Evolutionary conservation across 2,888 invertebrate species (phyloP), one percentile per base, ranked within the genome.

Genomic region (Sisyra terminalis): DNA sequence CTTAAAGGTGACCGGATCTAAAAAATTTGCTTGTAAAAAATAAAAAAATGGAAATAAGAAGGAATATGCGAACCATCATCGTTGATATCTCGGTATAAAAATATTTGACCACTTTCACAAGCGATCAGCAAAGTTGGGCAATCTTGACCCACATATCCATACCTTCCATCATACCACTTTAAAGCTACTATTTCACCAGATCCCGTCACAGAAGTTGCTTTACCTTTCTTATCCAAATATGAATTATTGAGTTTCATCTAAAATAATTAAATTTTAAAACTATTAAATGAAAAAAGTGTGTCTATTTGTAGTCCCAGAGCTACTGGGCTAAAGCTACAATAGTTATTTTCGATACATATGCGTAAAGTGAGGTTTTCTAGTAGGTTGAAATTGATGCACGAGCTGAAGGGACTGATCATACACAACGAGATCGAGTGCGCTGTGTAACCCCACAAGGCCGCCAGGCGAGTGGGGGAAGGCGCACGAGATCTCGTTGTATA

Each of bases 1-100:
- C 53, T 93, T 85, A 16, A 96, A 66, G 36, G 87, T 65, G 6
- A 88, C 67, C 7, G 93, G 88, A 57, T 73, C 88, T 88, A 59
- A 32, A 66, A 65, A 39, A 7, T 24, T 24, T 7, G 24, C 24
- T 24, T 24, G 3, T 24, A 24, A 5, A 15, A 39, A 14, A 31
- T 3, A 29, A n/a, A n/a, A 38, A 42, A 41, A 16, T 6, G 18
- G 39, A 32, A n/a, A 42, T 16, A 4, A 4, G 5, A 32, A 32
- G 32, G 13, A 11, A 4, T 32, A 37, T 45, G 50, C 53, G 55
- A 60, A 80, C 89, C 75, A 59, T 87, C 82, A 63, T 97, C 96
- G 53, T 72, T 80, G 57, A 92, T 90, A 58, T 78, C 79, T 53
- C 78, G 75, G 89, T 96, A 90, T 38, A 98, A 65, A 57, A 92